Percentiles rank a stretch among this genome's conserved stretches.
These are phyloP conservation scores for Euphonia xanthogaster DNA, from an alignment of 2,797 vertebrate genomes.

Conservation along the genomic window DNA sequence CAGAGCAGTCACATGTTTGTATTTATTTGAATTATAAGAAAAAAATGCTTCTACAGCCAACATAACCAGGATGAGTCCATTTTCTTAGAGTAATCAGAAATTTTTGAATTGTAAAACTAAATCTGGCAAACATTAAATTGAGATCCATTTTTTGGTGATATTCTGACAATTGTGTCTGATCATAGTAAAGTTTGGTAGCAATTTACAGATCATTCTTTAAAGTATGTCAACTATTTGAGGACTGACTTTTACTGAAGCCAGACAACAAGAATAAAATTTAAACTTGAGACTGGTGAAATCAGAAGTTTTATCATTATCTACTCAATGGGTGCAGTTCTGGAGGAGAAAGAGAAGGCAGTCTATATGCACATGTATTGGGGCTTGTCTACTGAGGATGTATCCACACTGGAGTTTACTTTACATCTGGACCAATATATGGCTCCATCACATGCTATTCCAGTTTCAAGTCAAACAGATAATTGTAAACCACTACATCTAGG, in stretches of 20 bases:
- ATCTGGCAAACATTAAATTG: background rate
- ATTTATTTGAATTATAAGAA: background rate
- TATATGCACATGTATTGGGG: background rate
- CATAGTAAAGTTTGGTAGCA: background rate
- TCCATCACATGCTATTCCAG: background rate
- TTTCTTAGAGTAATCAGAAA: background rate
- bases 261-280: background rate
- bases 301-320: background rate
- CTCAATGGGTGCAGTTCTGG: background rate
- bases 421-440: background rate
- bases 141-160: background rate
- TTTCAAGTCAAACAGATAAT: background rate
- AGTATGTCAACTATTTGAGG: background rate
- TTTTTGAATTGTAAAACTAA: background rate
- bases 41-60: background rate
- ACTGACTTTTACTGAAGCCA: background rate
- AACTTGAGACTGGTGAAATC: background rate
- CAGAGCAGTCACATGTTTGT: background rate
- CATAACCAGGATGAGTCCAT: background rate
- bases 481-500: background rate
- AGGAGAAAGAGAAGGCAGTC: background rate
- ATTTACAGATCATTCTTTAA: background rate
- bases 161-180: background rate
- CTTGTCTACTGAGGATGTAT: background rate
- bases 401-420: background rate